Percentiles rank a stretch among this genome's conserved stretches.
These are phyloP conservation scores for Hippoglossus hippoglossus DNA, from an alignment of 2,797 vertebrate genomes.

Conservation along the genomic window DNA sequence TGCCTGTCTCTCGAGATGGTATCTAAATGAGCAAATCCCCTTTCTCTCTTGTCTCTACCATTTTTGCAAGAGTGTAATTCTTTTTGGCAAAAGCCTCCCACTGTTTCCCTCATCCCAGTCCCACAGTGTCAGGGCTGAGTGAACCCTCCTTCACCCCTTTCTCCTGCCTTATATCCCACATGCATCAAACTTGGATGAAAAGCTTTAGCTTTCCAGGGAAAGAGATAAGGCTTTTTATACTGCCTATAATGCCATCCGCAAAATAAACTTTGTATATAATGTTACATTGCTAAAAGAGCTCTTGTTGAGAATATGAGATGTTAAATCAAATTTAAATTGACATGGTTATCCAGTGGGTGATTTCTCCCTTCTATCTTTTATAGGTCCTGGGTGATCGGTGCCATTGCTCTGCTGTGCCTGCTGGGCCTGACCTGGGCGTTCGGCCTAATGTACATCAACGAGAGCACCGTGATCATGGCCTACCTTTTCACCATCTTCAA, in stretches of 20 bases:
- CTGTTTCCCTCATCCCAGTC: constrained; percentile 57
- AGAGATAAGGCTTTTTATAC: constrained; percentile 21
- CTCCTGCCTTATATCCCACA: constrained; percentile 48
- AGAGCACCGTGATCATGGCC: constrained; percentile 97
- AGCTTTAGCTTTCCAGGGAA: constrained; percentile 30
- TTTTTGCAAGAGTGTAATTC: constrained; percentile 47
- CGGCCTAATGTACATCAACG: constrained; percentile 97
- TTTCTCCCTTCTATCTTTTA: constrained; percentile 14
- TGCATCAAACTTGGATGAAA: constrained; percentile 49
- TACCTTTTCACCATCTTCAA: constrained; percentile 99
- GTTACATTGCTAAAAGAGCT: not conserved
- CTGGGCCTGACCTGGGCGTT: constrained; percentile 98
- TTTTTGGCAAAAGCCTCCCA: constrained; percentile 58
- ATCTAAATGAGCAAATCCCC: constrained; percentile 56
- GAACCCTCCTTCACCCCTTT: constrained; percentile 60
- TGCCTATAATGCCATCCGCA: not conserved
- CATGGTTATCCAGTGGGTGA: constrained; percentile 5
- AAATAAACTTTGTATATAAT: not conserved
- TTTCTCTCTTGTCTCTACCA: constrained; percentile 26
- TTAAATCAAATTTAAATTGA: not conserved
- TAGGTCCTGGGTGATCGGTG: constrained; percentile 98
- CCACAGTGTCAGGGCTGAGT: constrained; percentile 41
- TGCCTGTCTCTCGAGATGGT: constrained; percentile 37
- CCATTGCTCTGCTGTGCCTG: constrained; percentile 95
- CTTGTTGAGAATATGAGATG: not conserved